Evolutionary conservation across 2,113 vertebrate species (phyloP), one percentile per base, ranked within the genome.

Genomic region (Bubo blakistoni): DNA sequence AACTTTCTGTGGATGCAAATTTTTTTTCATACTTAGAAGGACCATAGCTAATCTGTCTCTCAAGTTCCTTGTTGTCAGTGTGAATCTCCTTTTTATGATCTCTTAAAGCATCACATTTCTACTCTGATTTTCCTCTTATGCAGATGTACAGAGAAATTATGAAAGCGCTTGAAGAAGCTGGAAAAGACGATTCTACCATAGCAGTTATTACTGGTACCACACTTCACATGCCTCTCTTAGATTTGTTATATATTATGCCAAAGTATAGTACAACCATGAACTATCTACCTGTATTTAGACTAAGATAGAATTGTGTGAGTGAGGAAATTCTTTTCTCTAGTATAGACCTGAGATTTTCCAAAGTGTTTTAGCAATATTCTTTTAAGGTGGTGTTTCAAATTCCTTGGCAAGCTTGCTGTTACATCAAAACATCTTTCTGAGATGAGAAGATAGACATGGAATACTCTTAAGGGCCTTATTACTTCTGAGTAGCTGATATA

Each of bases 121-220:
- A 42, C 12, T 95, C 51, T 78, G 19, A 94, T 78, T 44, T 84
- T 94, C 54, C 32, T 92, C 70, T 95, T 78, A 29, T 62, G 16
- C 58, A 99, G 99, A 99, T 99, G 99, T 99, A 99, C 96, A 94
- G 92, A 10, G 99, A 99, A 95, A 98, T 99, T 74, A 98, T 99
- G 0, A 96, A 95, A 55, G 99, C 99, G 0, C 98, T 99, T 95
- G 97, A 98, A 87, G 97, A 98, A 77, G 99, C 99, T 32, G 98
- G 98, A 13, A 98, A 98, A 72, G 98, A 99, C 91, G 97, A 98
- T 61, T 99, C 98, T 1, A 92, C 96, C 85, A 71, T 99, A 94
- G 98, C 99, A 17, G 99, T 99, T 46, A 11, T 99, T 32, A 99
- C 99, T 81, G 99, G 99, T 99, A 97, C 90, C 13, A 14, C 15